These are phyloP conservation scores for Fulica atra DNA, from an alignment of 2,113 vertebrate genomes.

Conservation along the genomic window DNA sequence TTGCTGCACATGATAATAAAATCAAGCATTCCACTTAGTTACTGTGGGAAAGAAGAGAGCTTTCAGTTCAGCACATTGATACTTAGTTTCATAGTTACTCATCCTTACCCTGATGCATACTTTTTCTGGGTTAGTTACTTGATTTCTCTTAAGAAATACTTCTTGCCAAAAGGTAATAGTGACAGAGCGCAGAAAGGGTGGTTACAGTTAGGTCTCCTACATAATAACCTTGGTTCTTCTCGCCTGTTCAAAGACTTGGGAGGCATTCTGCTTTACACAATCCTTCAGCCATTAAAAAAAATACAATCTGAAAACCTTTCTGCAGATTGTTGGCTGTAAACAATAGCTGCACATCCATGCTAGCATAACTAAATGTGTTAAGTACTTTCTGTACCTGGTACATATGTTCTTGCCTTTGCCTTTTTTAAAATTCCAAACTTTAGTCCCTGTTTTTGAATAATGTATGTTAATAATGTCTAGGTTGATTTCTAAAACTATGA, in stretches of 20 bases:
- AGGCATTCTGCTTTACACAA: neutral
- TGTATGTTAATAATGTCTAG: neutral
- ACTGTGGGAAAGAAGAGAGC: neutral
- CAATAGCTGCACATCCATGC: neutral
- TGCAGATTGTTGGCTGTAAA: neutral
- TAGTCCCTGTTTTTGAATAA: neutral
- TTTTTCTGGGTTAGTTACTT: neutral
- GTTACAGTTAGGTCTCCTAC: neutral
- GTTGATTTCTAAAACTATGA: neutral
- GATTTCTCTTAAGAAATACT: neutral
- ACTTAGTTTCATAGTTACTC: neutral
- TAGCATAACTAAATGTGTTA: neutral
- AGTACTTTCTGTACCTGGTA: neutral
- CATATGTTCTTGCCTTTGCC: neutral
- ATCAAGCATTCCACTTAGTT: neutral
- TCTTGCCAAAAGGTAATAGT: neutral
- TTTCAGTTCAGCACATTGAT: neutral
- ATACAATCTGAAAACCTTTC: neutral
- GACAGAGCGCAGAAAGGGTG: neutral
- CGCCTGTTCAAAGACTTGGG: neutral
- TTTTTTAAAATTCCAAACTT: neutral
- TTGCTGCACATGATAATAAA: neutral
- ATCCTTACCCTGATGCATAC: accelerated
- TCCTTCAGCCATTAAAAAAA: neutral
- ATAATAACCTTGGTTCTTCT: neutral